phyloP scores from a whole-genome alignment of 2,888 invertebrate species.

The Pachymerium ferrugineum region DNA sequence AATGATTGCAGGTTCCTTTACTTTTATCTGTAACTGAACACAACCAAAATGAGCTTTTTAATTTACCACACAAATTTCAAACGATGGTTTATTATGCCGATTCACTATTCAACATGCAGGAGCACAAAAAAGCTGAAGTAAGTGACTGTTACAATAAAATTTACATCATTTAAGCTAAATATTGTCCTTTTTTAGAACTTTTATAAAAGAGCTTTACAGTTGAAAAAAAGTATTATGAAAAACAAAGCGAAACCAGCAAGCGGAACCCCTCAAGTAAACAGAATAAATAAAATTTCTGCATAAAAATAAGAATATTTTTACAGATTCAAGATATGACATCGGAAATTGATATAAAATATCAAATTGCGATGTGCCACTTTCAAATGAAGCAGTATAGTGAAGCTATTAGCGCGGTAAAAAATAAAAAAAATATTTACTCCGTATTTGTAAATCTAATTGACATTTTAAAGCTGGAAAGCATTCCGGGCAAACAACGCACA shows the following conservation, averaged over 20 bases:
- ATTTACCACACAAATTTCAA: conserved; percentile 61
- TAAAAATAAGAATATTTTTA: conserved; percentile 5
- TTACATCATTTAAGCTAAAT: background rate
- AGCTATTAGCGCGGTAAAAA: conserved; percentile 52
- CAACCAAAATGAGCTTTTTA: conserved; percentile 55
- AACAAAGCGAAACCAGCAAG: conserved; percentile 43
- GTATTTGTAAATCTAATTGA: background rate
- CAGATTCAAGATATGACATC: conserved; percentile 44
- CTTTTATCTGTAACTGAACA: conserved; percentile 61
- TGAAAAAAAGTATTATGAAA: conserved; percentile 58
- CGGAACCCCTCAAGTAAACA: conserved; percentile 36
- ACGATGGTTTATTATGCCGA: conserved; percentile 64
- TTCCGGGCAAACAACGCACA: conserved; percentile 61
- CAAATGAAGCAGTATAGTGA: conserved; percentile 61
- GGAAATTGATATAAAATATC: conserved; percentile 62
- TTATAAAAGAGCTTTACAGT: conserved; percentile 60
- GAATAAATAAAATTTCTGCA: background rate
- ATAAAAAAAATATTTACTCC: background rate
- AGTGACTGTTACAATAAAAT: background rate
- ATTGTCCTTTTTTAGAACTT: conserved; percentile 47
- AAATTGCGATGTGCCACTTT: conserved; percentile 63
- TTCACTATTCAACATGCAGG: conserved; percentile 60
- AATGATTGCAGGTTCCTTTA: conserved; percentile 60
- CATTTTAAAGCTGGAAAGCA: conserved; percentile 49
- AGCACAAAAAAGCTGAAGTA: conserved; percentile 63